Evolutionary conservation across 2,113 vertebrate species (phyloP), one percentile per base, ranked within the genome.

Genomic region (Hypanus sabinus): DNA sequence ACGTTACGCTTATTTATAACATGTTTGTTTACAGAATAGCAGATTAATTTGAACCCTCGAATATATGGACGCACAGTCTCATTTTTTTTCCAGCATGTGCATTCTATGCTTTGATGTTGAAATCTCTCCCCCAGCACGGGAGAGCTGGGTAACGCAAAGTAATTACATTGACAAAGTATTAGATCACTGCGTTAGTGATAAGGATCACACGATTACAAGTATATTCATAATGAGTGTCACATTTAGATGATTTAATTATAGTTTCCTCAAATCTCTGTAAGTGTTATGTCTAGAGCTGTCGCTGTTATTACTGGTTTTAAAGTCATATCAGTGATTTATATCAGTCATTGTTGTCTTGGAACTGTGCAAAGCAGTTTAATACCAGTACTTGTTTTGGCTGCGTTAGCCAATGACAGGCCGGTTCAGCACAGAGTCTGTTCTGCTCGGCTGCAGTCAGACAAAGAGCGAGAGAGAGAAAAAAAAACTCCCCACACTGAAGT

Each of bases 101-200:
- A 73, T 70, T 22, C 38, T 75, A 27, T 8, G 10, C 46, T 68
- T 68, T 70, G 30, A 92, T 38, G 91, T 73, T 71, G 46, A 33
- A 93, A 73, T 1, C 16, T 70, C 90, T 93, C 20, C 24, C n/a
- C 36, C 38, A 33, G 12, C 70, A 70, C n/a, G 0, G 65, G 10
- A 36, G 57, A 65, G 2, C 8, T 3, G 36, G 12, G n/a, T 93
- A 46, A 60, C 11, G 10, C 90, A 93, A 20, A 12, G 36, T 70
- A 93, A 55, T 73, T 46, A 57, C 24, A 30, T 73, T 73, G 68
- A 55, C 68, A 93, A 36, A 65, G 60, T 33, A 65, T 68, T 68
- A 33, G 70, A 75, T 93, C 91, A 71, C 91, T 30, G 36, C 6
- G 91, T 65, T 90, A 65, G 91, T 93, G 91, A 93, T 75, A 93